Base-by-base conservation (phyloP, 2,888 invertebrate species). In the Acronicta leporina region DNA sequence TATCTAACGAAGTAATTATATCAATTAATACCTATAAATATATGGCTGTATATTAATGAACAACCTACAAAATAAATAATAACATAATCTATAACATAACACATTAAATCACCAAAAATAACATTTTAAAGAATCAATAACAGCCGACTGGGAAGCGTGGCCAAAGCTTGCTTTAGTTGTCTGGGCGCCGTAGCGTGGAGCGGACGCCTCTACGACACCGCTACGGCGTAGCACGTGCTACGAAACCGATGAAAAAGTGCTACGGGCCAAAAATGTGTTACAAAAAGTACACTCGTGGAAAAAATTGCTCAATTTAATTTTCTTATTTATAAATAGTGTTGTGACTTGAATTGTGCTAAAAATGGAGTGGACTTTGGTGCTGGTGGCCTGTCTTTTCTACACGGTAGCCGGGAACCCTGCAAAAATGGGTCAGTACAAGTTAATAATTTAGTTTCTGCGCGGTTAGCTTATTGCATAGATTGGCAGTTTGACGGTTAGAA, bases 41-140 rank as follows among this genome's bases (percentile, higher is more conserved):
- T 38, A 1, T 5, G 4, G 9, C 16, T 2, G n/a, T 7, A 6
- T 42, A 43, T 33, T 4, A 62, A 48, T 49, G 14, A 60, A 42
- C 33, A 45, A 40, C 13, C 42, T 44, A n/a, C 46, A 27, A 33
- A 44, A 65, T 57, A 57, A 55, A 65, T 60, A 53, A 62, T 41
- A 65, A 52, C 42, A 54, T 43, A 53, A 60, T 59, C 54, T 51
- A 62, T 75, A 80, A 77, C 75, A 83, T 82, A 80, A 84, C 83
- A 81, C 86, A 84, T 89, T 86, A 92, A 92, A 92, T 91, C 83
- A 83, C 91, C 90, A 90, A 93, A 93, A 94, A 94, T 92, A 92
- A 91, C 91, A 92, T 90, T 94, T 90, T 91, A 92, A 92, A 92
- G 92, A 94, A 94, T 94, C 94, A 92, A 94, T 94, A 94, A 89